phyloP scores from a whole-genome alignment of 2,113 vertebrate species.

The Phoenicopterus ruber region DNA sequence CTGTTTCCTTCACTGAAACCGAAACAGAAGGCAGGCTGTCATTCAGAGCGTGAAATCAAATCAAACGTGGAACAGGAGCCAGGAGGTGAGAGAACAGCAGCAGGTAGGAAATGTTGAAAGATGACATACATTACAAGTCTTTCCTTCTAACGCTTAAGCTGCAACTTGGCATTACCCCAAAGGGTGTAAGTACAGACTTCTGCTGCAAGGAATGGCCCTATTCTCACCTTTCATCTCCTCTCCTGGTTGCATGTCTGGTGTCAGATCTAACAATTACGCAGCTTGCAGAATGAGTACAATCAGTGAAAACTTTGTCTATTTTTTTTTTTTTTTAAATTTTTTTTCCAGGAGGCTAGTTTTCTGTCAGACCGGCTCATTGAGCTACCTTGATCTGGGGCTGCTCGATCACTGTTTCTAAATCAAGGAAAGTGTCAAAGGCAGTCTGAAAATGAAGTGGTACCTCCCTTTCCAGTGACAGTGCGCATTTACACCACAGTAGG shows the following conservation, averaged over 20 bases:
- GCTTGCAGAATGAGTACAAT: not conserved
- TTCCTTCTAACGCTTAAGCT: not conserved
- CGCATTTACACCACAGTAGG: not conserved
- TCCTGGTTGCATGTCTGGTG: not conserved
- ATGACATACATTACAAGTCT: not conserved
- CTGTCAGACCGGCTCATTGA: not conserved
- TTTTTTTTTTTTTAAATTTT: not conserved
- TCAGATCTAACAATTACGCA: not conserved
- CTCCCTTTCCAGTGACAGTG: not conserved
- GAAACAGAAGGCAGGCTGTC: slow-evolving; percentile 69
- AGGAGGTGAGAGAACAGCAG: slow-evolving; percentile 70
- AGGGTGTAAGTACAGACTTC: not conserved
- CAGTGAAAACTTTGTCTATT: not conserved
- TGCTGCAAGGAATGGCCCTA: not conserved
- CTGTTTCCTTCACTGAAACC: slow-evolving; percentile 89
- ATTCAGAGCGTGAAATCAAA: slow-evolving; percentile 19
- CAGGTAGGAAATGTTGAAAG: not conserved
- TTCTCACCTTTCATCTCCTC: not conserved
- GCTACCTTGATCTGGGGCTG: not conserved
- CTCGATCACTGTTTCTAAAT: not conserved
- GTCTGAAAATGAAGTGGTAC: not conserved
- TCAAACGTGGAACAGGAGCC: slow-evolving; percentile 53
- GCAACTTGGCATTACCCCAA: not conserved
- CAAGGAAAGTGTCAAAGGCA: not conserved
- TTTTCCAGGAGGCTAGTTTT: not conserved